Evolutionary conservation across 2,888 invertebrate species (phyloP), one percentile per base, ranked within the genome.

Genomic region (Ceriagrion tenellum): DNA sequence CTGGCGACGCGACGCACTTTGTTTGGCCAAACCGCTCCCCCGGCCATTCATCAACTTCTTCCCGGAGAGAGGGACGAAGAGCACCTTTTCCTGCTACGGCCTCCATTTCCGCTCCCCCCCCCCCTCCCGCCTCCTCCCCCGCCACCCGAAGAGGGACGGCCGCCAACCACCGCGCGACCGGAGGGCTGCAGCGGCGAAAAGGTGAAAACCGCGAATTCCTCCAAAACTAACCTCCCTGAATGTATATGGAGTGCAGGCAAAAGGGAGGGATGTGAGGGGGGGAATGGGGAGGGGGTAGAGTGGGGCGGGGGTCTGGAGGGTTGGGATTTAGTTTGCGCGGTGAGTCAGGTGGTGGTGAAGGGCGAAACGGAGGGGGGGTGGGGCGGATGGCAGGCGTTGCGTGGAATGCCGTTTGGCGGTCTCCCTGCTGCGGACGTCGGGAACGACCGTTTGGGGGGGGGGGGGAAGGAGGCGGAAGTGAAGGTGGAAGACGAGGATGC

Each of bases 41-140:
- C 35, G 59, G 59, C 63, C 59, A 91, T 91, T 91, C 91, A 91
- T 91, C 91, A 91, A 40, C 23, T 47, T 40, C 20, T 40, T 47
- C 47, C 47, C 47, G 47, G 47, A 8, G 8, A 16, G 88, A 88
- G 88, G 8, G 88, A 88, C 47, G 8, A 16, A 81, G 6, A 30
- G 0, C 81, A 69, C 69, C 69, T 26, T 23, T 63, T 63, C 23
- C 47, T 47, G 26, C 69, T 8, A 47, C 69, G n/a, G 23, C 69
- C 69, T 69, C n/a, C 26, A 20, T 69, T 69, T 26, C 59, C 69
- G 23, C 69, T 69, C 47, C 47, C 47, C 47, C 47, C 47, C 47
- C 47, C 47, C 47, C 2, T 8, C 47, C 4, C 8, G 4, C 23
- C 69, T n/a, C 2, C 47, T 47, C 47, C 8, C 47, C 47, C 47